Evolutionary conservation across 2,888 invertebrate species (phyloP).

Genomic region (Chrysodeixis includens): DNA sequence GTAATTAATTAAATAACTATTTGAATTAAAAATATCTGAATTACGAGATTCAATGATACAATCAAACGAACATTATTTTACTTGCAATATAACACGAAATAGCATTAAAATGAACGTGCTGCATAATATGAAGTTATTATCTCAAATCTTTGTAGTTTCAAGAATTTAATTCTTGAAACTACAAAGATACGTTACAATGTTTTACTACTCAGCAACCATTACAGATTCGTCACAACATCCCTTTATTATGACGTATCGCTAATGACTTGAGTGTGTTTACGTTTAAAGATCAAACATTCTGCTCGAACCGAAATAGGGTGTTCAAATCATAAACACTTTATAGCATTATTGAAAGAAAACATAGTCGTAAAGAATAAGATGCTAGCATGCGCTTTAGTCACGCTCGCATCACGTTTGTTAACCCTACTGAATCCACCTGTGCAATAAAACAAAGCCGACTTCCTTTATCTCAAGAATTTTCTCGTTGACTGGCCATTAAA

Average conservation of each 20-base stretch:
- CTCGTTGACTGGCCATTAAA: too few species aligned
- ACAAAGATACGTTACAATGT: conserved; percentile 46
- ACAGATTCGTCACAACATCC: conserved; percentile 59
- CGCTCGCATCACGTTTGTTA: conserved; percentile 61
- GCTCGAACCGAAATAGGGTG: conserved; percentile 54
- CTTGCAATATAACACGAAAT: neutral
- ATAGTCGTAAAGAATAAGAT: conserved; percentile 67
- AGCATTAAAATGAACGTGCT: neutral
- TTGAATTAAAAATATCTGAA: too few species aligned
- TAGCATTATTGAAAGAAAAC: conserved; percentile 65
- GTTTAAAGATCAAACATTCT: conserved; percentile 58
- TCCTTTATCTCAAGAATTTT: too few species aligned
- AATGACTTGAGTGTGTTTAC: conserved; percentile 60
- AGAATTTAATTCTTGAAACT: conserved; percentile 42
- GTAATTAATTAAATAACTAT: too few species aligned
- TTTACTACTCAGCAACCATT: conserved; percentile 46
- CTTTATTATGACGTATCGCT: conserved; percentile 61
- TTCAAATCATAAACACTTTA: conserved; percentile 60
- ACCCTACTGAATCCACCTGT: conserved; percentile 40
- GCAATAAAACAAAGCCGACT: neutral
- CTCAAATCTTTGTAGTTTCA: too few species aligned
- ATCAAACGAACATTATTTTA: neutral
- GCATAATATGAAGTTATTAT: conserved; percentile 21
- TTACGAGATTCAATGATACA: too few species aligned
- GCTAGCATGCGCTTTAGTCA: conserved; percentile 60